Percentiles rank a stretch among this genome's conserved stretches.
Conservation (phyloP, 2,888 invertebrate genomes). For the Dicyrtoma fusca region DNA sequence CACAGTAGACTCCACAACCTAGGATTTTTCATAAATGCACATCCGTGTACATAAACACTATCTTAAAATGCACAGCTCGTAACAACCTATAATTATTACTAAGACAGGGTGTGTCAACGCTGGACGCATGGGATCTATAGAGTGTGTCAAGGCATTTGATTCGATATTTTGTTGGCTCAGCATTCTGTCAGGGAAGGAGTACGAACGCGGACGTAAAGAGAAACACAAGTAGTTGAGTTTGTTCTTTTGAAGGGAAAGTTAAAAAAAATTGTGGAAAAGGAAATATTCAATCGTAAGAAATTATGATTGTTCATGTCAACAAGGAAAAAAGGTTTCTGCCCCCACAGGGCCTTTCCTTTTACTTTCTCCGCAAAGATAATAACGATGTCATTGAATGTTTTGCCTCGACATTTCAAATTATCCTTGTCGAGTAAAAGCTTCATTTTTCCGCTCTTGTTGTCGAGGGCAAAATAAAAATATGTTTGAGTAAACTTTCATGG, state of each 20-base stretch:
- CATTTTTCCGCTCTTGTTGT: neutral
- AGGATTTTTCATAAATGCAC: slow-evolving; percentile 19
- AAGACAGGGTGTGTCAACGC: too few relatives aligned
- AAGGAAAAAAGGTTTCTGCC: neutral
- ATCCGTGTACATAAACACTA: too few relatives aligned
- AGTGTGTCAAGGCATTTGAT: too few relatives aligned
- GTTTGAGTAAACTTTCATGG: slow-evolving; percentile 28
- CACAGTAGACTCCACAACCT: slow-evolving; percentile 41
- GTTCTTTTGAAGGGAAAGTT: too few relatives aligned
- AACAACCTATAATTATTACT: too few relatives aligned
- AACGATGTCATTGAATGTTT: slow-evolving; percentile 22
- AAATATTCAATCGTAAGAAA: slow-evolving; percentile 30
- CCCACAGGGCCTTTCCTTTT: neutral
- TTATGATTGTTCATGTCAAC: slow-evolving; percentile 24
- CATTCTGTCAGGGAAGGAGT: too few relatives aligned
- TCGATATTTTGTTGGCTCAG: too few relatives aligned
- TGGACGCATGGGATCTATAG: too few relatives aligned
- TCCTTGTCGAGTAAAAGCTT: neutral
- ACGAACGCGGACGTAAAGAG: too few relatives aligned
- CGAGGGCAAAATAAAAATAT: slow-evolving; percentile 8
- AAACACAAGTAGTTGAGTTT: too few relatives aligned
- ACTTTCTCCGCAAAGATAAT: slow-evolving; percentile 3
- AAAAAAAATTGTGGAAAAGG: too few relatives aligned
- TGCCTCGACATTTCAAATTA: slow-evolving; percentile 19
- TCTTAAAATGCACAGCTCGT: too few relatives aligned